Conservation (phyloP, 2,888 invertebrate genomes). For the Caradrina clavipalpis region DNA sequence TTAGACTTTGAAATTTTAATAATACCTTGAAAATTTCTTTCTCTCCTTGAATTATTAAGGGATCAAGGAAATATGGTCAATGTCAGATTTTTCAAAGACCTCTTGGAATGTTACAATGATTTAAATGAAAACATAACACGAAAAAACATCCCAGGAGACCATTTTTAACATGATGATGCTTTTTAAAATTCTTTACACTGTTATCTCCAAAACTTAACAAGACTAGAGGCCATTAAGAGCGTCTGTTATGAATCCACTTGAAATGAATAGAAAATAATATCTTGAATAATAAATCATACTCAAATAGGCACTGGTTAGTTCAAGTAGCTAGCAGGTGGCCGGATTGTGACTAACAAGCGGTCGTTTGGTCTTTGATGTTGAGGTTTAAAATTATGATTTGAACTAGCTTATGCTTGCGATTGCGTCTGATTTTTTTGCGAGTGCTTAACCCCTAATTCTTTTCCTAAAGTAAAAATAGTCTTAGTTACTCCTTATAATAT, state of each 20-base stretch:
- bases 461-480: no score
- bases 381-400: conserved; percentile 28
- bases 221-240: conserved; percentile 72
- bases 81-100: neutral
- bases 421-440: no score
- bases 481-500: no score
- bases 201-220: conserved; percentile 69
- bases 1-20: no score
- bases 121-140: neutral
- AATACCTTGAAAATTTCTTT: no score
- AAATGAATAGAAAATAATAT: conserved; percentile 72
- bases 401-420: neutral
- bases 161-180: conserved; percentile 37
- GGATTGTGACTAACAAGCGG: conserved; percentile 56
- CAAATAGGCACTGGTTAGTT: conserved; percentile 79
- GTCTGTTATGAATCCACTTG: conserved; percentile 78
- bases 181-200: conserved; percentile 44
- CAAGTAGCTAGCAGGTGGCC: conserved; percentile 75
- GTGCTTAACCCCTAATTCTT: no score
- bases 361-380: conserved; percentile 36
- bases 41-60: no score
- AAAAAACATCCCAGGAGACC: conserved; percentile 7
- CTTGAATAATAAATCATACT: conserved; percentile 80
- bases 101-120: neutral
- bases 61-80: no score